Conservation (phyloP, 2,888 invertebrate genomes). For the Oscheius myriophilus region DNA sequence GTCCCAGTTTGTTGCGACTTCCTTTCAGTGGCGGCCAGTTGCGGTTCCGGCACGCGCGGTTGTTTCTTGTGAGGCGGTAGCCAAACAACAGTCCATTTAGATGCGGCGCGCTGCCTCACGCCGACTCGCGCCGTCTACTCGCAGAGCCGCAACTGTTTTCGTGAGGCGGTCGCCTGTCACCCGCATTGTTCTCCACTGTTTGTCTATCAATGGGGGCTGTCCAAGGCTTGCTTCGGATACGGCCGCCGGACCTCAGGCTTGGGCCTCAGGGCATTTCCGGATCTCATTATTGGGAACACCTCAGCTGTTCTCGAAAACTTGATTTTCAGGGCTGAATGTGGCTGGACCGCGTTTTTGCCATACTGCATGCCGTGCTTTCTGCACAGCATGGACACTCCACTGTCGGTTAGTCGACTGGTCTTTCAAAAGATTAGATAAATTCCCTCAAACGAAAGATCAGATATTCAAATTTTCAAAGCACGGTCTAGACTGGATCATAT, state of each 20-base stretch:
- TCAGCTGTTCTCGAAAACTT: background rate
- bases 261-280: slow-evolving; percentile 9
- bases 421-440: too few relatives aligned
- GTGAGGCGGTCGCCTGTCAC: slow-evolving; percentile 25
- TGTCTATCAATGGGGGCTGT: slow-evolving; percentile 24
- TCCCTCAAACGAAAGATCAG: too few relatives aligned
- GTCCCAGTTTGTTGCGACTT: too few relatives aligned
- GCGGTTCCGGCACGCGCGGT: background rate
- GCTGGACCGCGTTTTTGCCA: slow-evolving; percentile 13
- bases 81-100: slow-evolving; percentile 27
- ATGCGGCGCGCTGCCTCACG: slow-evolving; percentile 13
- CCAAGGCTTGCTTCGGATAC: slow-evolving; percentile 17
- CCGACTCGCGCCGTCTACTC: slow-evolving; percentile 13
- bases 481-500: too few relatives aligned
- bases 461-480: too few relatives aligned
- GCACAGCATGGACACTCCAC: slow-evolving; percentile 4
- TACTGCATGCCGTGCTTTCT: slow-evolving; percentile 19
- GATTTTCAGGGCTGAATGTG: slow-evolving; percentile 7
- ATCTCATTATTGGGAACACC: too few relatives aligned
- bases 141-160: slow-evolving; percentile 20
- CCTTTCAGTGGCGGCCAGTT: too few relatives aligned
- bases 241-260: background rate
- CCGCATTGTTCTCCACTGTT: slow-evolving; percentile 26
- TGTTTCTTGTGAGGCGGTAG: slow-evolving; percentile 25
- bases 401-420: slow-evolving; percentile 5